Conservation (phyloP, 1,140 invertebrate genomes). For the Hylyphantes graminicola region DNA sequence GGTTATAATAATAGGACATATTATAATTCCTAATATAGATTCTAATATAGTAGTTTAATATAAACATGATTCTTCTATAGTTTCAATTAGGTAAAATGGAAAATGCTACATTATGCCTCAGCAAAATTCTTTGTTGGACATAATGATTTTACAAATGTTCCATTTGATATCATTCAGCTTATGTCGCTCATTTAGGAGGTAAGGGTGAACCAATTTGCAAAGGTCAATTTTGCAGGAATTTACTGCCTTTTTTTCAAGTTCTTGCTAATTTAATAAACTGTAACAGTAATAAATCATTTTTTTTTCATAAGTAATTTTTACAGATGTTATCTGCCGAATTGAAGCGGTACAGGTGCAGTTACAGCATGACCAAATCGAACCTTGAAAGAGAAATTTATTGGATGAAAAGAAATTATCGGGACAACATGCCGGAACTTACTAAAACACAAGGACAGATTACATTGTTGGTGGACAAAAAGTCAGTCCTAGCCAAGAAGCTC, state of each 20-base stretch:
- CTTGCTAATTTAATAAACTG: background rate
- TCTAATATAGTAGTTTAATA: no score
- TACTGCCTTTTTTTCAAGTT: background rate
- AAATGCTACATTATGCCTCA: no score
- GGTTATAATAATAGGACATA: no score
- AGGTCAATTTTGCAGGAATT: no score
- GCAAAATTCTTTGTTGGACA: no score
- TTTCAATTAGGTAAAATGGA: no score
- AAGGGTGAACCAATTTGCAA: no score
- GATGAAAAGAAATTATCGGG: slow-evolving; percentile 42
- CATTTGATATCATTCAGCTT: no score
- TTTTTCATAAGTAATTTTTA: background rate
- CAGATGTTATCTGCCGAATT: slow-evolving; percentile 44
- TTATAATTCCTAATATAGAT: no score
- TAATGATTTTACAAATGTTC: no score
- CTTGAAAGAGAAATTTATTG: slow-evolving; percentile 34
- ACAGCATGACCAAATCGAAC: slow-evolving; percentile 23
- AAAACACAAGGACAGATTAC: slow-evolving; percentile 25
- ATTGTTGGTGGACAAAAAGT: background rate
- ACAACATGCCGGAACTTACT: slow-evolving; percentile 44
- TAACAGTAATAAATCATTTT: background rate
- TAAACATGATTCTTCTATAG: no score
- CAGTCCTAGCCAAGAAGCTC: background rate
- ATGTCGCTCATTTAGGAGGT: no score
- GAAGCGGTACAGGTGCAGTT: slow-evolving; percentile 38